Base-by-base conservation (phyloP, 2,888 invertebrate species). In the Coecobrya sp. region DNA sequence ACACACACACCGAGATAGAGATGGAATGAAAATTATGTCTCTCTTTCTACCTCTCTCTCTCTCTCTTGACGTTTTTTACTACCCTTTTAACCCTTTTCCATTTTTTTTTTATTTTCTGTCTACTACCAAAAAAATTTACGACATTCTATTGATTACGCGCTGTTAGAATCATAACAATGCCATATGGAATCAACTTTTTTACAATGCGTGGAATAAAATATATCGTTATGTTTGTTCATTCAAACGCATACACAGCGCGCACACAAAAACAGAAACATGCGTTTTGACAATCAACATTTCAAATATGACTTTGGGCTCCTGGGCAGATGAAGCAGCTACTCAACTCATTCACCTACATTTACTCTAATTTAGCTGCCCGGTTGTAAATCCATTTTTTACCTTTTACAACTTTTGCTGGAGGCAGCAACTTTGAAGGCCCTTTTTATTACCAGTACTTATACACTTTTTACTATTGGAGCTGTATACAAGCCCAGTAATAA, bases 101-200 rank as follows among this genome's bases (percentile, higher is more conserved):
- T 79, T 79, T 55, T 79, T 73, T 79, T 11, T 52, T 79, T 79
- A 16, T 16, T 36, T 52, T 79, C 52, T 79, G 25, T 11, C 52
- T 49, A 7, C 49, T 49, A 49, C 79, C 11, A 19, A 45, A 49
- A 70, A 59, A 86, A 55, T 86, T 86, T 86, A 86, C 70, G 86
- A 86, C 86, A 76, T 73, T 86, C 42, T 86, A 86, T 86, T 86
- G 52, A 45, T 86, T 73, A 85, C 59, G 68, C 27, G 62, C 45
- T 62, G 22, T n/a, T 62, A 62, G 19, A 19, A 59, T 13, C n/a
- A 73, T 42, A 42, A 19, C 42, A 73, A 73, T 59, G 36, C 84
- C 84, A 84, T 62, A 62, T 36, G 84, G 84, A 84, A 22, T 84
- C 22, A 55, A 59, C 81, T 81, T 52, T 79, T 81, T 55, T 30